Conservation (phyloP, 2,113 vertebrate species). For the Leptobrachium leishanense region DNA sequence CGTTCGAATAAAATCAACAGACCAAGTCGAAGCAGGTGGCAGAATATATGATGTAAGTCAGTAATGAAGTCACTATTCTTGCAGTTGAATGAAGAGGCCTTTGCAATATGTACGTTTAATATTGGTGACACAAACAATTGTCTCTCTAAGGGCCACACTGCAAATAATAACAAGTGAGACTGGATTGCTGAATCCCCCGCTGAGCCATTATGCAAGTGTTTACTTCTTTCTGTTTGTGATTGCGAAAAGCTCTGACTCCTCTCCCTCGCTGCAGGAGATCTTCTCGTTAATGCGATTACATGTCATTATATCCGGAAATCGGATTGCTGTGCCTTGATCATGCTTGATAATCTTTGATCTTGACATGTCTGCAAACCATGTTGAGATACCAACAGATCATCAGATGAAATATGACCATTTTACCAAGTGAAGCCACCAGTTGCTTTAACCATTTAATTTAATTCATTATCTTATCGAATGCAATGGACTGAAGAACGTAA, state of each 20-base stretch:
- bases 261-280: slow-evolving; percentile 27
- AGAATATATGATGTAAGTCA: too few species aligned
- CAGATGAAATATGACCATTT: background rate
- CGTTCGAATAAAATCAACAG: too few species aligned
- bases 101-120: too few species aligned
- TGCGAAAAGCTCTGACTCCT: slow-evolving; percentile 1
- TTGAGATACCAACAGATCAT: background rate
- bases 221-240: slow-evolving; percentile 6
- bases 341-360: slow-evolving; percentile 33
- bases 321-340: slow-evolving; percentile 30
- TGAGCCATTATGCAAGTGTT: slow-evolving; percentile 34
- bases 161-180: slow-evolving; percentile 28
- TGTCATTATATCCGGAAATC: slow-evolving; percentile 24
- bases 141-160: background rate
- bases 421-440: too few species aligned
- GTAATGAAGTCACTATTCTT: too few species aligned
- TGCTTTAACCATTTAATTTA: background rate
- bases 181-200: slow-evolving; percentile 8
- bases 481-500: background rate
- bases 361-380: background rate
- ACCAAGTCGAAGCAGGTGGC: too few species aligned
- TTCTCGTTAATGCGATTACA: slow-evolving; percentile 35
- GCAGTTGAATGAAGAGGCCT: too few species aligned
- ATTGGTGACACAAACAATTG: background rate
- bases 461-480: background rate